phyloP scores from a whole-genome alignment of 2,888 invertebrate genomes.

The Stratiomys singularior region DNA sequence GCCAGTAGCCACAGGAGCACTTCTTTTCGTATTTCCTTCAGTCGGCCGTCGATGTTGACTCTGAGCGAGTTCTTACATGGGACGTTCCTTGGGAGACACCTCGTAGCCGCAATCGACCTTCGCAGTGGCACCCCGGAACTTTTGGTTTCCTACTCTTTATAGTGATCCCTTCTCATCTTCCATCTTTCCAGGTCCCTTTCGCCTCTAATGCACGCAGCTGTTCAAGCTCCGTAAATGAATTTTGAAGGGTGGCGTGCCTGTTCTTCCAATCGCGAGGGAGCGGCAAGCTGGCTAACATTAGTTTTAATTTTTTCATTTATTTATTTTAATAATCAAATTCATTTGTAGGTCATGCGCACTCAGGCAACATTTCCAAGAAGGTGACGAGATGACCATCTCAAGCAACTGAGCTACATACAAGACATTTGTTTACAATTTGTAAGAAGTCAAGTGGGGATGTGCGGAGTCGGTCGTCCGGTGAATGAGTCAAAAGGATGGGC shows the following conservation, averaged over 20 bases:
- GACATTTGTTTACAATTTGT: constrained; percentile 32
- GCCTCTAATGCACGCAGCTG: neutral
- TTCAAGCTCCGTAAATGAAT: too few relatives aligned
- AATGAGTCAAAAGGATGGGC: neutral
- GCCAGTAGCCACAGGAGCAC: neutral
- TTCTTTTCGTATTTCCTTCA: constrained; percentile 16
- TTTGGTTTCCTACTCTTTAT: constrained; percentile 39
- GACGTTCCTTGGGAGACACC: constrained; percentile 19
- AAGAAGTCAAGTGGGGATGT: neutral
- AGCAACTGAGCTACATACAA: neutral
- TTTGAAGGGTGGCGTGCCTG: neutral
- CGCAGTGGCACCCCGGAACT: constrained; percentile 33
- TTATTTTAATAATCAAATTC: constrained; percentile 50
- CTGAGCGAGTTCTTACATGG: neutral
- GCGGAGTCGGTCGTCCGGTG: neutral
- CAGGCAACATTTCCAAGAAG: neutral
- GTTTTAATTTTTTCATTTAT: constrained; percentile 45
- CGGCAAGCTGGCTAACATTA: constrained; percentile 7
- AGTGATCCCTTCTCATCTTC: neutral
- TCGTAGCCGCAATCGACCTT: constrained; percentile 29
- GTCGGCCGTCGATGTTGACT: neutral
- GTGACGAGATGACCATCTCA: neutral
- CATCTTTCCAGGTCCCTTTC: neutral
- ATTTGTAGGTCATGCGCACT: constrained; percentile 51
- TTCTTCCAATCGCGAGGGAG: neutral